These are phyloP conservation scores for Montipora foliosa DNA, from an alignment of 64 coral and sea anemone species.

Conservation along the genomic window DNA sequence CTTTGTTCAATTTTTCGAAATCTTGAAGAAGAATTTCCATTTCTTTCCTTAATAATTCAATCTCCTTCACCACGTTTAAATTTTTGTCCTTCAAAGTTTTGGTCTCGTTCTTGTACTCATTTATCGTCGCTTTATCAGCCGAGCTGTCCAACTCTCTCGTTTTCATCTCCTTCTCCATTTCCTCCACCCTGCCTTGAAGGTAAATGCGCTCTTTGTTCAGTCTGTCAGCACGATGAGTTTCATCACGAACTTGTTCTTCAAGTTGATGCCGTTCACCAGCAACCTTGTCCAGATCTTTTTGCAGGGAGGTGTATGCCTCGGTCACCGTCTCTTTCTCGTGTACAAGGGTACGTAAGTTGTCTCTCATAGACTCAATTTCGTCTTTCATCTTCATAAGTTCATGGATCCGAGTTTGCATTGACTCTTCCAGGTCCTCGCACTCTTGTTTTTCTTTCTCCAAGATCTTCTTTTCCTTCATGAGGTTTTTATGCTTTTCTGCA, in stretches of 20 bases:
- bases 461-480: constrained; percentile 16
- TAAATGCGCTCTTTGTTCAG: background rate
- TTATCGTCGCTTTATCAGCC: constrained; percentile 20
- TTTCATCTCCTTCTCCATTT: constrained; percentile 19
- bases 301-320: background rate
- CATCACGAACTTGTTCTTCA: constrained; percentile 1
- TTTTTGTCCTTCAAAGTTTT: constrained; percentile 39
- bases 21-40: constrained; percentile 29
- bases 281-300: constrained; percentile 1
- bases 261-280: background rate
- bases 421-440: constrained; percentile 11
- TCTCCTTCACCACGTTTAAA: background rate
- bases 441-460: constrained; percentile 26
- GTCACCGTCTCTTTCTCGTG: background rate
- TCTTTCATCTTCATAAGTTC: constrained; percentile 17
- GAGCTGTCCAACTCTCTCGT: background rate
- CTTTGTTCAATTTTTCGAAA: constrained; percentile 1
- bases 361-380: constrained; percentile 33
- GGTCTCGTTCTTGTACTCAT: constrained; percentile 4
- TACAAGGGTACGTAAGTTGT: background rate
- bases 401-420: constrained; percentile 8
- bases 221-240: constrained; percentile 25
- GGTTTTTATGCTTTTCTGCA: constrained; percentile 28
- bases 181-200: background rate
- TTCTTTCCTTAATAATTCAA: constrained; percentile 26